Evolutionary conservation across 2,888 invertebrate genomes (phyloP), one percentile per base, ranked within the genome.

Genomic region (Hydriomena furcata): DNA sequence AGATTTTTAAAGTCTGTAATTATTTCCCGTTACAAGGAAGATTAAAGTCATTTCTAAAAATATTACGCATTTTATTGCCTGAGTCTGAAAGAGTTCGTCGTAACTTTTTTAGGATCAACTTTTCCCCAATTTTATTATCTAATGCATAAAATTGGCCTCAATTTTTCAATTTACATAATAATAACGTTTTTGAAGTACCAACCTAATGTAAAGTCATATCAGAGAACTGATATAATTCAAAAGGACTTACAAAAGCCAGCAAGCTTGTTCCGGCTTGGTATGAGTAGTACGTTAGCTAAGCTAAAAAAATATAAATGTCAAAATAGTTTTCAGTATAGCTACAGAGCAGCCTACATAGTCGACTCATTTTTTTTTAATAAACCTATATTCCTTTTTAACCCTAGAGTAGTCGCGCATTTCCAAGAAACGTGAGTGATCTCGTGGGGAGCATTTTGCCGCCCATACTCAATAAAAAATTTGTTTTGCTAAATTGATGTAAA

Each of bases 1-100:
- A 87, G 85, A 76, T 89, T 90, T 90, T 90, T 90, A 87, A 89
- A 85, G 81, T 89, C 84, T 87, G 82, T 89, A 88, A 87, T 84
- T 82, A 84, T 83, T 84, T 85, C 84, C 79, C 74, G 66, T 74
- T 83, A 81, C 83, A 80, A 65, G 78, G 79, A 77, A 82, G 76
- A 88, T 76, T 85, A 89, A 89, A 87, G 72, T 82, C 79, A 85
- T 90, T 89, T 88, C 75, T 84, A 85, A 85, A 82, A 85, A 81
- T 71, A 36, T 44, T 44, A 38, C 43, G 38, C 25, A 31, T 52
- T 52, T 48, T 47, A 52, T 48, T 52, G 40, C 35, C 28, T 5
- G n/a, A 35, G 38, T 48, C 25, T 38, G 41, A 54, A 48, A 50
- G 45, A 46, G 41, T 49, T 54, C 44, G 25, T 35, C 43, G 40